Percentiles rank a stretch among this genome's conserved stretches.
Conservation (phyloP, 2,888 invertebrate species). For the Acrobasis suavella region DNA sequence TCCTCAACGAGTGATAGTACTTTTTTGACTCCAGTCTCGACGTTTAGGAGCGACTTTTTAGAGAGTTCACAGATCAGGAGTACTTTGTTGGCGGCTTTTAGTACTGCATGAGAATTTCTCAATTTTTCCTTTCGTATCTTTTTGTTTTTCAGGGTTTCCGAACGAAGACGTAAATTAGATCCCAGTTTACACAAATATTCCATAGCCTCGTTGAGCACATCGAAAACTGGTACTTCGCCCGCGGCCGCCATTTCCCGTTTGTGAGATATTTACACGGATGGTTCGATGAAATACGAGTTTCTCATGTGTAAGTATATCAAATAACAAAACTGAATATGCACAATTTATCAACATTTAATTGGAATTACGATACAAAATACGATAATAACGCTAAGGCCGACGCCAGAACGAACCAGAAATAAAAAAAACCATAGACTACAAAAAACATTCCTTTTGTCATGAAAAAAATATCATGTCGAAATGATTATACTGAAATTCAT, state of each 20-base stretch:
- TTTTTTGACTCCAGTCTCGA: constrained; percentile 64
- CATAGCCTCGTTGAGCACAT: constrained; percentile 69
- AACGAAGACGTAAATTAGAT: constrained; percentile 63
- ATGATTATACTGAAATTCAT: background rate
- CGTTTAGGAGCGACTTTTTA: constrained; percentile 72
- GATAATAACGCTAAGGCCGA: constrained; percentile 26
- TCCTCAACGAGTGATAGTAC: constrained; percentile 51
- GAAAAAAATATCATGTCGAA: constrained; percentile 3
- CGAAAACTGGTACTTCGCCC: constrained; percentile 63
- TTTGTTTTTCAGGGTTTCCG: constrained; percentile 65
- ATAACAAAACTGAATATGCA: background rate
- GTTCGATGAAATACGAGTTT: constrained; percentile 1
- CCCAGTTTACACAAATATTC: constrained; percentile 76
- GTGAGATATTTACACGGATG: constrained; percentile 3
- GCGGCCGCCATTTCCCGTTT: constrained; percentile 54
- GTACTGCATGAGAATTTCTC: constrained; percentile 64
- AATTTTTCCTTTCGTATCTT: constrained; percentile 63
- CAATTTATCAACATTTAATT: constrained; percentile 14
- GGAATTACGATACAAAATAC: constrained; percentile 25
- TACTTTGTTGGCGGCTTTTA: constrained; percentile 70
- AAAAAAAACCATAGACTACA: constrained; percentile 71
- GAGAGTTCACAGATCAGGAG: constrained; percentile 73
- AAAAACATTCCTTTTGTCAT: constrained; percentile 45
- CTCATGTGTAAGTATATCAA: background rate
- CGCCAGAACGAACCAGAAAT: constrained; percentile 37